A percentile compares a stretch with the other conserved stretches of the same genome.
Conservation (phyloP, 2,888 invertebrate genomes). For the Cryptophagus acutangulus region DNA sequence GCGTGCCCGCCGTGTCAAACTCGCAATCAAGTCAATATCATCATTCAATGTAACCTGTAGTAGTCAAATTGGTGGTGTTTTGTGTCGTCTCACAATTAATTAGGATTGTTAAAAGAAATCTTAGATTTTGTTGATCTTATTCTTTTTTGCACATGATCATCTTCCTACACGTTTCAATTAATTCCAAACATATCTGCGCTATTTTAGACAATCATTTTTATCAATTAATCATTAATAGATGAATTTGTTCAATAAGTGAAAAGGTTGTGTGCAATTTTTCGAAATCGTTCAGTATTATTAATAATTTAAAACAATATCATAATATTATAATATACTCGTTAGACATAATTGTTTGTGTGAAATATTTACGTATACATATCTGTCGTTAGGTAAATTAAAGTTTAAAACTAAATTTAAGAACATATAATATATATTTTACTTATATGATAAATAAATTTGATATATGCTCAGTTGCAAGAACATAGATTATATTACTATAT, state of each 20-base stretch:
- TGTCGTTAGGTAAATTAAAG: constrained; percentile 29
- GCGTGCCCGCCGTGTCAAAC: constrained; percentile 27
- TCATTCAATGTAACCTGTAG: neutral
- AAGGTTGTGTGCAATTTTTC: constrained; percentile 27
- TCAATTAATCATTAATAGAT: constrained; percentile 13
- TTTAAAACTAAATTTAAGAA: constrained; percentile 19
- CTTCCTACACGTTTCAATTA: constrained; percentile 46
- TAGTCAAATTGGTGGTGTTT: constrained; percentile 4
- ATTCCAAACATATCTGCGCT: constrained; percentile 28
- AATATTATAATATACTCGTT: constrained; percentile 20
- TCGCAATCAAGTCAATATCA: constrained; percentile 42
- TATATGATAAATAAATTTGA: too few species aligned
- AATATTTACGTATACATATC: constrained; percentile 32
- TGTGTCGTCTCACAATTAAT: neutral
- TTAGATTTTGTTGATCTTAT: neutral
- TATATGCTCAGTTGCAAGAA: constrained; percentile 24
- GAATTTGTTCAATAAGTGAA: constrained; percentile 6
- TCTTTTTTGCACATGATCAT: constrained; percentile 14
- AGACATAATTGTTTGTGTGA: constrained; percentile 29
- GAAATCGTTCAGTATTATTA: constrained; percentile 12
- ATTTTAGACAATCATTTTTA: constrained; percentile 26
- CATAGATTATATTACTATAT: constrained; percentile 26
- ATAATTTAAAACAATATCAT: neutral
- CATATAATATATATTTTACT: constrained; percentile 34
- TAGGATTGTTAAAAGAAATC: neutral